These are phyloP conservation scores for Tetrao urogallus DNA, from an alignment of 2,113 vertebrate species.

Conservation along the genomic window DNA sequence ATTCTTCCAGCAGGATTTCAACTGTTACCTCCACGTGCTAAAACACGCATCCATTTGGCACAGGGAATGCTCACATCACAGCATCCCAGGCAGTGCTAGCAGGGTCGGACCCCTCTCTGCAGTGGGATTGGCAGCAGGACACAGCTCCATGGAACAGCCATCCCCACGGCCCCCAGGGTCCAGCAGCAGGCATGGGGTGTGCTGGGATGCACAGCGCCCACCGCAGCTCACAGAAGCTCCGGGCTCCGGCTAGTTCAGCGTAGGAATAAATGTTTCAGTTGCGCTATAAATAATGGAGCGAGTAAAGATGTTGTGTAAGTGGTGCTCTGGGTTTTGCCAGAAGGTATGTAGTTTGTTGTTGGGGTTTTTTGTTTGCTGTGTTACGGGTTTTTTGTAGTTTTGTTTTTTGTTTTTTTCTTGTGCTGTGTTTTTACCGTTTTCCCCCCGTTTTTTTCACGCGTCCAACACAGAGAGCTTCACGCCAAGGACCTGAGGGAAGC, in stretches of 20 bases:
- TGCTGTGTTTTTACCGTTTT: background rate
- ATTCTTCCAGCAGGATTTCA: background rate
- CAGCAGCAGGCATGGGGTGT: rapidly evolving
- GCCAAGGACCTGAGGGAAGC: conserved; percentile 20
- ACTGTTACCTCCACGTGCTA: rapidly evolving
- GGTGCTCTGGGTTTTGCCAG: conserved; percentile 86
- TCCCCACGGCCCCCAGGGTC: background rate
- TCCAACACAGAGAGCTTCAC: conserved; percentile 21
- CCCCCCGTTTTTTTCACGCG: background rate
- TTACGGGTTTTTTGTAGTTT: background rate
- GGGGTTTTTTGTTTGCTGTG: conserved; percentile 49
- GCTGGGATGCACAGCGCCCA: rapidly evolving
- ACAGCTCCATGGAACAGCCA: background rate
- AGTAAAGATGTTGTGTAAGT: conserved; percentile 84
- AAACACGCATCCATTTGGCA: background rate
- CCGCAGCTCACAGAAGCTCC: background rate
- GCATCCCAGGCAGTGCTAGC: background rate
- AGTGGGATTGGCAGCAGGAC: background rate
- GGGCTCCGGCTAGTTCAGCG: conserved; percentile 26
- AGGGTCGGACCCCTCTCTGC: background rate
- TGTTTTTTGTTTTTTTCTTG: conserved; percentile 51
- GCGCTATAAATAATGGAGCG: conserved; percentile 91
- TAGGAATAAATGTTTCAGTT: conserved; percentile 92
- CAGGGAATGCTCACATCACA: rapidly evolving
- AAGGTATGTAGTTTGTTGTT: conserved; percentile 76